Conservation (phyloP, 2,113 vertebrate species). For the Ageneiosus marmoratus region DNA sequence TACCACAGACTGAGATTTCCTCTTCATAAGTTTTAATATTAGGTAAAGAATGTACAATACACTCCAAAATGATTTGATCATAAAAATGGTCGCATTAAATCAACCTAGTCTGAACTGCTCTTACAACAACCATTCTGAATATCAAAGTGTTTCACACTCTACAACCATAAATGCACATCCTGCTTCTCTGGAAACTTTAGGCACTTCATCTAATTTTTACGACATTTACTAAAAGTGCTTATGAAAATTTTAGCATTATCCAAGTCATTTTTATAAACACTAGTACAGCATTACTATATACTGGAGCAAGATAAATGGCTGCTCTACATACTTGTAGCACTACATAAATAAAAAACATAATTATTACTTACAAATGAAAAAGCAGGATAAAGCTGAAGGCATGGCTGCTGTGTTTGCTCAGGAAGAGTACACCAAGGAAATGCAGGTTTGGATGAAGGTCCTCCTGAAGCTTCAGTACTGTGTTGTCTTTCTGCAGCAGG, state of each 20-base stretch:
- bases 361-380: constrained; percentile 72
- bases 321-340: not conserved
- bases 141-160: not conserved
- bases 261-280: not conserved
- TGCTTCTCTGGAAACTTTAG: not conserved
- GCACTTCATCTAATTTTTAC: not conserved
- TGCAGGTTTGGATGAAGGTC: constrained; percentile 67
- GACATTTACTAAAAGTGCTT: not conserved
- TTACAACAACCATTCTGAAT: not conserved
- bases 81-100: not conserved
- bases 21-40: not conserved
- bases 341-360: not conserved
- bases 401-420: constrained; percentile 66
- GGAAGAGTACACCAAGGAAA: constrained; percentile 69
- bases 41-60: not conserved
- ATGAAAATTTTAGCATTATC: not conserved
- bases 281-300: not conserved
- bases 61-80: not conserved
- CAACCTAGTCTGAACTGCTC: not conserved
- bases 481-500: constrained; percentile 56
- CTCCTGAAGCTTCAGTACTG: constrained; percentile 46
- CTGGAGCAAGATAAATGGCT: not conserved
- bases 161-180: not conserved
- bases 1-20: not conserved
- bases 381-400: constrained; percentile 70